These are phyloP conservation scores for Cyanoramphus novaezelandiae DNA, from an alignment of 2,113 vertebrate species.

Conservation along the genomic window DNA sequence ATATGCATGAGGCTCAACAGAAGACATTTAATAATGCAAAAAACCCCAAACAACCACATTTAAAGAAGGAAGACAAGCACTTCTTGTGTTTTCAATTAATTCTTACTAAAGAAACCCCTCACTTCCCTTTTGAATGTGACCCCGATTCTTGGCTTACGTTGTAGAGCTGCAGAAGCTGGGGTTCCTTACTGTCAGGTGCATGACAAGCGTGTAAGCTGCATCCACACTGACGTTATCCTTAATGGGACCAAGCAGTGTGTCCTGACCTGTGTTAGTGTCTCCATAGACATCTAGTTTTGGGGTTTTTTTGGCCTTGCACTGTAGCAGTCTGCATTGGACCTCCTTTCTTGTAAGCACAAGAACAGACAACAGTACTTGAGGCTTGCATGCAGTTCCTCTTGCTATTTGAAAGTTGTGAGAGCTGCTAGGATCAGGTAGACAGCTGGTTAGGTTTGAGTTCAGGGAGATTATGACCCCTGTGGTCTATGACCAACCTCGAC, in stretches of 20 bases:
- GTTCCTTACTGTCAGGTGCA: not conserved
- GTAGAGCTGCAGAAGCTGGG: not conserved
- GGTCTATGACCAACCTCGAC: not conserved
- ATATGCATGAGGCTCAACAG: not conserved
- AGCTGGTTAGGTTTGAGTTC: not conserved
- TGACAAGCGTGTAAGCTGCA: not conserved
- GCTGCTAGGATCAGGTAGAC: not conserved
- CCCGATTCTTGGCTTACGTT: not conserved
- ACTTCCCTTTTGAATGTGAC: not conserved
- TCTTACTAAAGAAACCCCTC: not conserved
- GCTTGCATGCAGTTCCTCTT: not conserved
- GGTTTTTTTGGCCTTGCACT: not conserved
- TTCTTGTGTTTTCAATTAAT: not conserved
- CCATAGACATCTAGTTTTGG: not conserved
- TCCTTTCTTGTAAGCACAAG: not conserved
- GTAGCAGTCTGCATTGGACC: not conserved
- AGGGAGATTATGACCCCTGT: not conserved
- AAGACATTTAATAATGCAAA: not conserved
- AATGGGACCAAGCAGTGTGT: not conserved
- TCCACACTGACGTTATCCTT: not conserved
- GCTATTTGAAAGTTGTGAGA: not conserved
- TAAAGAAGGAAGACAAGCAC: not conserved
- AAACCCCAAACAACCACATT: not conserved
- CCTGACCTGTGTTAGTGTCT: not conserved
- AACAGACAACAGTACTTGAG: not conserved